These are phyloP conservation scores for Acanthosepion pharaonis DNA, from an alignment of 2,888 invertebrate species.

Conservation along the genomic window DNA sequence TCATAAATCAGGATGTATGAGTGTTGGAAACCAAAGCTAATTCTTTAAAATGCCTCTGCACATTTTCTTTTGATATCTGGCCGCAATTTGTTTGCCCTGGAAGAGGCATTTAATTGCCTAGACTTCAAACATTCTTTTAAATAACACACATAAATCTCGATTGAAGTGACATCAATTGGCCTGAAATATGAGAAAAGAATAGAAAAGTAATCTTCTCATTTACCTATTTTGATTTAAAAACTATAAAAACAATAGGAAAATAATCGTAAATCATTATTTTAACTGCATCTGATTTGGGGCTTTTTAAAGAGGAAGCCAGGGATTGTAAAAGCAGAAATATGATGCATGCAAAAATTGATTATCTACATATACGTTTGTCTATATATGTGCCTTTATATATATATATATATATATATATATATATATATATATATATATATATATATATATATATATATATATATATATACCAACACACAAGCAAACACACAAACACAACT, in stretches of 20 bases:
- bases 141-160: background rate
- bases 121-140: background rate
- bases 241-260: background rate
- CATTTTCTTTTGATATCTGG: background rate
- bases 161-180: background rate
- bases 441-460: too few species aligned
- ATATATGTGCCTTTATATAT: too few species aligned
- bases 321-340: background rate
- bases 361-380: too few species aligned
- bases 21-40: background rate
- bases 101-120: background rate
- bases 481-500: background rate
- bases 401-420: too few species aligned
- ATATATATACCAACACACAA: too few species aligned
- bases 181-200: background rate
- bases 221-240: background rate
- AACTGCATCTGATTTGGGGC: background rate
- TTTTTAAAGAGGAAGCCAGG: background rate
- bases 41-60: background rate
- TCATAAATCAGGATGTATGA: background rate
- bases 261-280: slow-evolving; percentile 33
- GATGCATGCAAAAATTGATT: background rate
- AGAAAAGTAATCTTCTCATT: background rate
- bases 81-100: background rate
- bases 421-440: too few species aligned